A percentile compares a stretch with the other conserved stretches of the same genome.
phyloP scores from a whole-genome alignment of 2,113 vertebrate genomes.

The Baryphthengus martii region DNA sequence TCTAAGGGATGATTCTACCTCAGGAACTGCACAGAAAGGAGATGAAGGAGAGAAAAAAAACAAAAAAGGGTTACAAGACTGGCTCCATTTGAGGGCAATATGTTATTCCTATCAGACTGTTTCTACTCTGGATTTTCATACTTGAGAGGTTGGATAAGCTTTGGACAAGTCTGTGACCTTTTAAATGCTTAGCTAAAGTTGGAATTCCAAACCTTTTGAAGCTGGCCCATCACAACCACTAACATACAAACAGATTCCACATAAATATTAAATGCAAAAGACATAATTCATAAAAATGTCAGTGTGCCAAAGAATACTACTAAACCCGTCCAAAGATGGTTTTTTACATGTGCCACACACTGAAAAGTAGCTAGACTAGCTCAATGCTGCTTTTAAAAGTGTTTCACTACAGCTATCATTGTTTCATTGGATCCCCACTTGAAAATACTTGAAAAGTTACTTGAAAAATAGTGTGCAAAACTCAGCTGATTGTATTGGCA shows the following conservation, averaged over 20 bases:
- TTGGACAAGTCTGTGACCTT: conserved; percentile 46
- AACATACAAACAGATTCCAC: conserved; percentile 41
- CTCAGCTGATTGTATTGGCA: background rate
- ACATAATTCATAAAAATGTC: background rate
- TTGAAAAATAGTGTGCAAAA: background rate
- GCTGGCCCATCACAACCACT: background rate
- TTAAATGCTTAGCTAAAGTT: conserved; percentile 19
- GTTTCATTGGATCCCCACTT: background rate
- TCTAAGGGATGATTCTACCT: background rate
- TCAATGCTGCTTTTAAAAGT: background rate
- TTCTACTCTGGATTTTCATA: conserved; percentile 35
- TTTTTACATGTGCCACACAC: background rate
- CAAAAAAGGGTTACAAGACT: background rate
- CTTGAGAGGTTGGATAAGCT: conserved; percentile 19
- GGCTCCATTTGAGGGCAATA: background rate
- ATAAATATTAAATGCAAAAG: conserved; percentile 38
- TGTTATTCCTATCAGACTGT: conserved; percentile 44
- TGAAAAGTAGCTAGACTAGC: background rate
- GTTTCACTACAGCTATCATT: background rate
- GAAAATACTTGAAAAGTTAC: too few species aligned
- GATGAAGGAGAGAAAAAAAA: background rate
- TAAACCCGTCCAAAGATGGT: background rate
- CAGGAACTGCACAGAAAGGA: background rate
- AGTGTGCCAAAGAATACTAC: conserved; percentile 10
- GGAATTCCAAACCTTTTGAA: conserved; percentile 39